These are phyloP conservation scores for Amphimallon solstitiale DNA, from an alignment of 2,888 invertebrate species.

Conservation along the genomic window DNA sequence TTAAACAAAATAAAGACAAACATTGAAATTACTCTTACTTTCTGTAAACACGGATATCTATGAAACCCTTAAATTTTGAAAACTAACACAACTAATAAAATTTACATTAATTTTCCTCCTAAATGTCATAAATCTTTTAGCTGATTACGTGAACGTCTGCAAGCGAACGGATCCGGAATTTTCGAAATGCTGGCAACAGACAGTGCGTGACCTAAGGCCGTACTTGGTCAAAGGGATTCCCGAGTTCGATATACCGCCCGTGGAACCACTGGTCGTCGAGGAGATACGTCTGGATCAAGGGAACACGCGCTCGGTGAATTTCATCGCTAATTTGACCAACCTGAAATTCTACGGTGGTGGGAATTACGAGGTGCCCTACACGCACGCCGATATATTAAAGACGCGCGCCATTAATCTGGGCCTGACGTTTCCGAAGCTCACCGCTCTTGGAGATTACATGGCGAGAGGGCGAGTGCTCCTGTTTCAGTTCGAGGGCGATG, in stretches of 20 bases:
- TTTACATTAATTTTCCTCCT: too few species aligned
- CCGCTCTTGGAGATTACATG: constrained; percentile 27
- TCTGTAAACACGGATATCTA: too few species aligned
- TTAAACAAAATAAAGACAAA: too few species aligned
- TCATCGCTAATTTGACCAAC: constrained; percentile 50
- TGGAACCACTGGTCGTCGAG: constrained; percentile 53
- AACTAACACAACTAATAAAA: too few species aligned
- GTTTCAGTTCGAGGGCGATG: constrained; percentile 35
- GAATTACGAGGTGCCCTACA: constrained; percentile 47
- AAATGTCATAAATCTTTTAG: constrained; percentile 39
- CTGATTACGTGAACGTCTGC: constrained; percentile 47
- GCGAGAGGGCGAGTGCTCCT: constrained; percentile 32
- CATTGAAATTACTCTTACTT: too few species aligned
- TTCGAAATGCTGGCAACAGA: constrained; percentile 52
- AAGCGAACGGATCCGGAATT: constrained; percentile 52
- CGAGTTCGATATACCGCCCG: constrained; percentile 53
- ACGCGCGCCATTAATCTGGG: background rate
- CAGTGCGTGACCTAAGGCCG: constrained; percentile 50
- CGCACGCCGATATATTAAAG: constrained; percentile 27
- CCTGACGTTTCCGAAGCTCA: constrained; percentile 29
- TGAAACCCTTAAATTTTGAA: too few species aligned
- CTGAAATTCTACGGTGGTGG: constrained; percentile 47
- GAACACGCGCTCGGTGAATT: constrained; percentile 47
- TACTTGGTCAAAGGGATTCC: constrained; percentile 55
- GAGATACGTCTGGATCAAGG: constrained; percentile 52